A percentile compares a stretch with the other conserved stretches of the same genome.
These are phyloP conservation scores for Ceyx melanurus DNA, from an alignment of 2,113 vertebrate genomes.

Conservation along the genomic window DNA sequence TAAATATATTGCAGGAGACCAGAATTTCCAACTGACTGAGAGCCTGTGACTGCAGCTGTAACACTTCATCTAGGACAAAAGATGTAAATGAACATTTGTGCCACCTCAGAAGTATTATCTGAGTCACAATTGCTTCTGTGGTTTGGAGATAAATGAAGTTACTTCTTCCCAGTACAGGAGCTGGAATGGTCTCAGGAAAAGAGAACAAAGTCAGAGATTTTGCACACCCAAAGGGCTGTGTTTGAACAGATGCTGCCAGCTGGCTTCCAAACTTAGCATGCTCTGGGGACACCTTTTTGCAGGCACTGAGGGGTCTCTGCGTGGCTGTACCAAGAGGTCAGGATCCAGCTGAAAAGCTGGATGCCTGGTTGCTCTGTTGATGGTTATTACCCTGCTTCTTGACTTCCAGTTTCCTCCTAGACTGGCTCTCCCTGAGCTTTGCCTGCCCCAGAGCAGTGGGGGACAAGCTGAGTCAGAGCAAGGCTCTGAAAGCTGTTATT, in stretches of 20 bases:
- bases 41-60: not conserved
- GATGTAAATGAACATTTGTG: not conserved
- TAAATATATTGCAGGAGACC: not conserved
- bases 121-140: not conserved
- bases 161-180: not conserved
- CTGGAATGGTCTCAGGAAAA: not conserved
- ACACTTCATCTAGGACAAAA: not conserved
- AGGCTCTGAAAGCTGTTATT: not conserved
- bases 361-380: not conserved
- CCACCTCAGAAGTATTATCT: not conserved
- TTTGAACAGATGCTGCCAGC: not conserved
- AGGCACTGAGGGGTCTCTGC: not conserved
- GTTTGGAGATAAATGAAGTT: not conserved
- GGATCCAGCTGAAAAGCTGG: not conserved
- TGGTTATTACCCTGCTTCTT: not conserved
- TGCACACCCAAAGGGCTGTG: not conserved
- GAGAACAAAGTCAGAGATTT: not conserved
- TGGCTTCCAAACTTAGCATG: not conserved
- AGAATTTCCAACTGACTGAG: not conserved
- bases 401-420: not conserved
- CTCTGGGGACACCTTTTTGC: not conserved
- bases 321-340: not conserved
- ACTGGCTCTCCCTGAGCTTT: fast-evolving
- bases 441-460: not conserved
- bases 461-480: not conserved